Base-by-base conservation (phyloP, 2,888 invertebrate species). In the Chamaedrilus cognettii region DNA sequence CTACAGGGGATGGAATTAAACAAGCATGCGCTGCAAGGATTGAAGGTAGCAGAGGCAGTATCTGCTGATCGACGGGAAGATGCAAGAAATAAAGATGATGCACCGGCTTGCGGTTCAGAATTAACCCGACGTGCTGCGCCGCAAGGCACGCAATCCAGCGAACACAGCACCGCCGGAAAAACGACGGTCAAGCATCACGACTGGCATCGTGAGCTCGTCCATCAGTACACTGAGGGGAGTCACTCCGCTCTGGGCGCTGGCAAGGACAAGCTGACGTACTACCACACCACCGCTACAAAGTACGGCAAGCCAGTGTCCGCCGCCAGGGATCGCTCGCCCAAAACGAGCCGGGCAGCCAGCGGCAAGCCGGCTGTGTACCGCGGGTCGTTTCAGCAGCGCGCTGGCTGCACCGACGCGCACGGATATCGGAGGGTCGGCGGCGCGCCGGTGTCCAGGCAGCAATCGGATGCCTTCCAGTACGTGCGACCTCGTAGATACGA, bases 181-280 rank as follows among this genome's bases (percentile, higher is more conserved):
- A n/a, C n/a, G n/a, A 50, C 62, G 31, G 50, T 62, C 5, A 62
- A 62, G 32, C 28, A 62, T 30, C 62, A 50, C 52, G 62, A 62
- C 51, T 62, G 62, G 62, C 62, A 62, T 15, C 28, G 32, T n/a
- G 62, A 62, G 26, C 62, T 62, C 19, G 31, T 31, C 0, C 19
- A 62, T 32, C 26, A 62, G 33, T 62, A 62, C 51, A 51, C 31
- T 19, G n/a, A 7, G 31, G 55, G 7, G 7, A 11, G 15, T 15
- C 55, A 52, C 28, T 52, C 55, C 19, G 26, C 11, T 7, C 55
- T 23, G 7, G 26, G 23, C 26, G 28, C 55, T 23, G 23, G 15
- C 7, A 7, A 19, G 15, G 7, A 7, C 5, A 52, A 52, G 5
- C 11, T 19, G 26, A 26, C 7, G 11, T 7, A 19, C 26, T 19